Percentiles rank a stretch among this genome's conserved stretches.
Evolutionary conservation across 2,797 vertebrate species (phyloP).

Genomic region (Notolabrus celidotus): DNA sequence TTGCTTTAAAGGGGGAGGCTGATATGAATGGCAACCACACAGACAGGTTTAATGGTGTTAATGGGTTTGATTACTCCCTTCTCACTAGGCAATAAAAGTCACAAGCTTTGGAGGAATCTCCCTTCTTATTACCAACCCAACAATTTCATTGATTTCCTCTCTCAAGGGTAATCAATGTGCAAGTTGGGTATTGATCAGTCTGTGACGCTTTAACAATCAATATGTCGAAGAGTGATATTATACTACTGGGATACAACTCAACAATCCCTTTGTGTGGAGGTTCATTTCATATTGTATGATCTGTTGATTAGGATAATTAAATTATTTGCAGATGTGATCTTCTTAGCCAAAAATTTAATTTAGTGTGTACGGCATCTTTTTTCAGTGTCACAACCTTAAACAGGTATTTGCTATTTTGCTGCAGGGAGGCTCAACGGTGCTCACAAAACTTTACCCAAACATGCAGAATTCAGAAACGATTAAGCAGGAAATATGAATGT

Average conservation of each 20-base stretch:
- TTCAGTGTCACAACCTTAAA: no score
- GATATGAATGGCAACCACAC: slow-evolving; percentile 1
- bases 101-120: slow-evolving; percentile 11
- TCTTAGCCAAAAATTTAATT: background rate
- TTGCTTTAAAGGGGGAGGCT: background rate
- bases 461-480: no score
- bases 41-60: slow-evolving; percentile 1
- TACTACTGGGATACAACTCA: background rate
- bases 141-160: slow-evolving; percentile 4
- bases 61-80: slow-evolving; percentile 7
- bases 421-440: no score
- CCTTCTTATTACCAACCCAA: background rate
- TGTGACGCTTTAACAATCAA: background rate
- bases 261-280: background rate
- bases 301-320: background rate
- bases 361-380: no score
- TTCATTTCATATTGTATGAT: slow-evolving; percentile 4
- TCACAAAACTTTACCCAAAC: no score
- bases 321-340: background rate
- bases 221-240: background rate
- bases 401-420: no score
- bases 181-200: slow-evolving; percentile 33
- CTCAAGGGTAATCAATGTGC: slow-evolving; percentile 2
- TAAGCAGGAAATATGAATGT: no score
- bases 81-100: background rate